Evolutionary conservation across 2,797 vertebrate species (phyloP).

Genomic region (Oryzias dopingdopingensis): DNA sequence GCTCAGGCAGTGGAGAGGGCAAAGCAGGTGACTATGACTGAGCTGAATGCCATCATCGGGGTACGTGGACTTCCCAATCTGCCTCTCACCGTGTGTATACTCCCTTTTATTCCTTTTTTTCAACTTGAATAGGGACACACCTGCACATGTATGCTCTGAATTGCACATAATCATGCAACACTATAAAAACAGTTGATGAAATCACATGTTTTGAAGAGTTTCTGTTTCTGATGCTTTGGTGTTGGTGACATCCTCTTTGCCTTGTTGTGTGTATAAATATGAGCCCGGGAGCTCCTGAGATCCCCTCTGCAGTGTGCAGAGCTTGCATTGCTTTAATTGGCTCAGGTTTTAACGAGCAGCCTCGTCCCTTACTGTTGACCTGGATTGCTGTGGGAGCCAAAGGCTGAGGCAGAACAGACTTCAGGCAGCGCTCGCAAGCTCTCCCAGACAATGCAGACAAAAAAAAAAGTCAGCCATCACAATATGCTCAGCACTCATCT

Average conservation of each 20-base stretch:
- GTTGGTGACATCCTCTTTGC: constrained; percentile 58
- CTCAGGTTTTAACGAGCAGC: constrained; percentile 75
- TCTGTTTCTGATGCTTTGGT: constrained; percentile 44
- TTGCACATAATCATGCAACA: constrained; percentile 5
- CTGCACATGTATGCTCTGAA: constrained; percentile 45
- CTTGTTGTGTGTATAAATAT: constrained; percentile 75
- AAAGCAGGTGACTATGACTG: constrained; percentile 99
- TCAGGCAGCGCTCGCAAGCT: constrained; percentile 40
- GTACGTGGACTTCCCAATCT: constrained; percentile 96
- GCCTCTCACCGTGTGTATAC: constrained; percentile 93
- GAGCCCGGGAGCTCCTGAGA: constrained; percentile 72
- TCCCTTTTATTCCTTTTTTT: constrained; percentile 87
- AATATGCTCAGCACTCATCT: constrained; percentile 39
- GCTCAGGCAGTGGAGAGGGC: constrained; percentile 98
- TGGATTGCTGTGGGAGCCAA: constrained; percentile 72
- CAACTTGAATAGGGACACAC: constrained; percentile 62
- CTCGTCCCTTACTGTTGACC: constrained; percentile 78
- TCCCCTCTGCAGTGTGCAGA: constrained; percentile 56
- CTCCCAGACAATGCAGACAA: constrained; percentile 40
- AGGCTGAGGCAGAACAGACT: constrained; percentile 58
- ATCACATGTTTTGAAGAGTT: constrained; percentile 18
- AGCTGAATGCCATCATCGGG: constrained; percentile 99
- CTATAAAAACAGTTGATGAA: background rate
- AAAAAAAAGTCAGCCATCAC: constrained; percentile 33
- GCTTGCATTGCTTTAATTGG: constrained; percentile 79